A percentile compares a stretch with the other conserved stretches of the same genome.
Evolutionary conservation across 2,888 invertebrate genomes (phyloP).

Genomic region (Sussaba pulchella): DNA sequence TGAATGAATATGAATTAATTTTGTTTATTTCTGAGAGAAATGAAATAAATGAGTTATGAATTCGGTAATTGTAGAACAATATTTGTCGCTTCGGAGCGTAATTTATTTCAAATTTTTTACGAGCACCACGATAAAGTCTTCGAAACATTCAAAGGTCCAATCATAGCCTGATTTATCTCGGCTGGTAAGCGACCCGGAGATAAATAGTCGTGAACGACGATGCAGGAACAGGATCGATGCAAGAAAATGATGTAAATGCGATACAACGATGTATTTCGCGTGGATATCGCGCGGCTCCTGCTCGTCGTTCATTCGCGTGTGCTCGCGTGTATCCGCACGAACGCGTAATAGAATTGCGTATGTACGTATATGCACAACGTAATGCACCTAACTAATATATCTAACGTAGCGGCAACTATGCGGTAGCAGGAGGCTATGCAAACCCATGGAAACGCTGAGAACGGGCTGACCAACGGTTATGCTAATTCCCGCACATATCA

Average conservation of each 20-base stretch:
- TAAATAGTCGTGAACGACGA: conserved; percentile 25
- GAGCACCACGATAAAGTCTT: no score
- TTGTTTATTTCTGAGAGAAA: no score
- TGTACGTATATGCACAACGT: background rate
- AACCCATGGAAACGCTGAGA: conserved; percentile 61
- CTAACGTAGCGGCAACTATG: conserved; percentile 49
- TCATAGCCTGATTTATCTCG: conserved; percentile 1
- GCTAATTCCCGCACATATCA: conserved; percentile 82
- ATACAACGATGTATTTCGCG: conserved; percentile 56
- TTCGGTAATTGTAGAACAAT: no score
- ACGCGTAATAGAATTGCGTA: conserved; percentile 44
- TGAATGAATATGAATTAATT: no score
- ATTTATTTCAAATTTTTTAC: no score
- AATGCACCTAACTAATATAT: conserved; percentile 37
- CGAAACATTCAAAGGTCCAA: background rate
- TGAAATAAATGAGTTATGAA: no score
- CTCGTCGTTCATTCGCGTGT: conserved; percentile 42
- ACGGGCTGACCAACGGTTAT: conserved; percentile 78
- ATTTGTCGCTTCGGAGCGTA: no score
- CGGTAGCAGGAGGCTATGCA: conserved; percentile 60
- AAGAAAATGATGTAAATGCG: conserved; percentile 76
- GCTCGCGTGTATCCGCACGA: conserved; percentile 23
- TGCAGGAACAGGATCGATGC: conserved; percentile 69
- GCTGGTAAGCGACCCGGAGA: background rate
- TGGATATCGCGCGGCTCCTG: conserved; percentile 43